Percentiles rank a stretch among this genome's conserved stretches.
Conservation (phyloP, 2,113 vertebrate genomes). For the Parus major region DNA sequence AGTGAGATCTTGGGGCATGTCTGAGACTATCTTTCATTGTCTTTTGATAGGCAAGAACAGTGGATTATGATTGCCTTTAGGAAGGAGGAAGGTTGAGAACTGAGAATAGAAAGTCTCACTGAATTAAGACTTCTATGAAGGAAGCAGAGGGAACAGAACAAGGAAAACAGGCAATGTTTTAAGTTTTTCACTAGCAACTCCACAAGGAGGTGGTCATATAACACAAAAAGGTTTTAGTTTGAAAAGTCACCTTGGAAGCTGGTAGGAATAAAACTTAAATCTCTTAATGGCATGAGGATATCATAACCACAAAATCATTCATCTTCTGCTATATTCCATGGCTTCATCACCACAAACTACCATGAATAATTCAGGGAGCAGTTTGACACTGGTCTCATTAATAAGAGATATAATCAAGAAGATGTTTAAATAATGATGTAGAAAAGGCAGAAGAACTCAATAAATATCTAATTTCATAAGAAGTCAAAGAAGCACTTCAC, state of each 20-base stretch:
- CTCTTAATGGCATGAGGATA: neutral
- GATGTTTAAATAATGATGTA: constrained; percentile 56
- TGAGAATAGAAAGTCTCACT: neutral
- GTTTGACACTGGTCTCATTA: constrained; percentile 55
- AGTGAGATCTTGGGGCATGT: neutral
- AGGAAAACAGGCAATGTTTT: neutral
- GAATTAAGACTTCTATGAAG: neutral
- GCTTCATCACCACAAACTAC: constrained; percentile 47
- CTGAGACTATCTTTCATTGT: neutral
- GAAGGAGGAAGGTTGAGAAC: neutral
- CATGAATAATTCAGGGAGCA: constrained; percentile 51
- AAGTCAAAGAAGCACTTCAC: neutral
- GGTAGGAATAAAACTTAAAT: neutral
- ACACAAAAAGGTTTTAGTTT: neutral
- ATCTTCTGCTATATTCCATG: neutral
- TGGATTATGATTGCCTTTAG: neutral
- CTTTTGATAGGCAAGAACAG: neutral
- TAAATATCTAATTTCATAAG: constrained; percentile 55
- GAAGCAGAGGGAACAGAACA: neutral
- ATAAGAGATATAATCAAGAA: constrained; percentile 42
- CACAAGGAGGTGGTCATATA: neutral
- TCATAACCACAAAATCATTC: constrained; percentile 4
- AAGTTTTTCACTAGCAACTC: neutral
- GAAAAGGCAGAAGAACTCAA: constrained; percentile 47
- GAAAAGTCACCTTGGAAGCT: neutral